A percentile compares a stretch with the other conserved stretches of the same genome.
Evolutionary conservation across 2,888 invertebrate genomes (phyloP).

Genomic region (Mythimna albipuncta): DNA sequence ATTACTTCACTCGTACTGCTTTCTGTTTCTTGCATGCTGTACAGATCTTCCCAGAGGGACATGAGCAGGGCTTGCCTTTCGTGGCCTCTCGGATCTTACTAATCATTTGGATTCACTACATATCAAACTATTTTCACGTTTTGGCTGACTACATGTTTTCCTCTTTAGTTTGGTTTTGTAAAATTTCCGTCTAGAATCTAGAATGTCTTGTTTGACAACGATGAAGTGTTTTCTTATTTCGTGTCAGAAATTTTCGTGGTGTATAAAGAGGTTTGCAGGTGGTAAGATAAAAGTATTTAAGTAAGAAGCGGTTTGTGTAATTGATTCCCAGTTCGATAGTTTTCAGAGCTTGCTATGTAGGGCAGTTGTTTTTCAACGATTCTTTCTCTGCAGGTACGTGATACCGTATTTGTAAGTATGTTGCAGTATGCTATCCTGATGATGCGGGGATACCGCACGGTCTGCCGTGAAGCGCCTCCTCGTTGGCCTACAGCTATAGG

Average conservation of each 20-base stretch:
- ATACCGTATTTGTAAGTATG: no score
- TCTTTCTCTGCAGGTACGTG: not conserved
- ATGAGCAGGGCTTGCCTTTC: constrained; percentile 63
- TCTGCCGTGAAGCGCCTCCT: no score
- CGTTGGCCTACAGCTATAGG: no score
- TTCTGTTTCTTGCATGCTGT: constrained; percentile 60
- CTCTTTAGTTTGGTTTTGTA: not conserved
- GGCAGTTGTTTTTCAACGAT: not conserved
- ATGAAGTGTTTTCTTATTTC: not conserved
- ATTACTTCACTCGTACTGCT: constrained; percentile 65
- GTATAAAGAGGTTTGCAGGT: not conserved
- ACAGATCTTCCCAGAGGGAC: constrained; percentile 61
- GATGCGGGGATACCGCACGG: no score
- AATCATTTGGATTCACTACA: constrained; percentile 66
- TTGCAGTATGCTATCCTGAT: no score
- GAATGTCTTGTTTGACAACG: constrained; percentile 43
- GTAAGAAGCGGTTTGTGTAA: not conserved
- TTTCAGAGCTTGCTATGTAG: not conserved
- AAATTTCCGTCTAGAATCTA: constrained; percentile 12
- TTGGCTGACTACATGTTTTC: constrained; percentile 21
- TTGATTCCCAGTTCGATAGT: not conserved
- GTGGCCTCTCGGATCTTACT: constrained; percentile 59
- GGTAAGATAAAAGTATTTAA: not conserved
- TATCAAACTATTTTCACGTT: constrained; percentile 9
- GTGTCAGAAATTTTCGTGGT: not conserved